phyloP scores from a whole-genome alignment of 2,797 vertebrate species.

The Dermochelys coriacea region DNA sequence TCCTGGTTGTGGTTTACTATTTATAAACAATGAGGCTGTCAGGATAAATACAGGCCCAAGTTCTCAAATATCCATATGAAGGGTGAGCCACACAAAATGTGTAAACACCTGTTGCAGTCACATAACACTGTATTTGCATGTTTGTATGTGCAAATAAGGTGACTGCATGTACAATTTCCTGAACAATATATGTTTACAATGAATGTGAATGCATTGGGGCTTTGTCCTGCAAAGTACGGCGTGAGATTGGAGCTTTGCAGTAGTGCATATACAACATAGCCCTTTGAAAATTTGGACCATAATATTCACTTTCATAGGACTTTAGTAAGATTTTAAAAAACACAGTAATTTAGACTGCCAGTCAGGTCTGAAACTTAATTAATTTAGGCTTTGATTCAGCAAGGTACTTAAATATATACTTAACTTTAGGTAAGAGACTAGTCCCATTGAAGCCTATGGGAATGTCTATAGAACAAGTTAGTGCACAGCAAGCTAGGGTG shows the following conservation, averaged over 20 bases:
- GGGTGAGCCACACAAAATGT: neutral
- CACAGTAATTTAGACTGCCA: neutral
- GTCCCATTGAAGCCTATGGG: neutral
- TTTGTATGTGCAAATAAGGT: neutral
- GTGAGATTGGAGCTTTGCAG: neutral
- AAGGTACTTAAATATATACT: neutral
- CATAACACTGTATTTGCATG: neutral
- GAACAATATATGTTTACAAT: fast-evolving
- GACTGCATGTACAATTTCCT: neutral
- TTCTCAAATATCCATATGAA: neutral
- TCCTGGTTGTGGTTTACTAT: conserved; percentile 34
- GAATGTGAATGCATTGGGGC: neutral
- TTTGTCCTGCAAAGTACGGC: fast-evolving
- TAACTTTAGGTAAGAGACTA: fast-evolving
- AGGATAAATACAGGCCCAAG: neutral
- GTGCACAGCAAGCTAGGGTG: too few species aligned
- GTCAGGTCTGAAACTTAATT: conserved; percentile 16
- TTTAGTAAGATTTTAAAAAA: neutral
- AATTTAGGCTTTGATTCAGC: neutral
- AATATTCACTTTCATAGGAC: neutral
- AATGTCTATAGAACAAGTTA: fast-evolving
- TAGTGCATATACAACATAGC: too few species aligned
- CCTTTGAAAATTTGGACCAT: neutral
- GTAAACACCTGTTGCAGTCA: neutral
- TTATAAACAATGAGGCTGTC: neutral